Conservation (phyloP, 2,888 invertebrate species). For the Siphonodentalium dalli region DNA sequence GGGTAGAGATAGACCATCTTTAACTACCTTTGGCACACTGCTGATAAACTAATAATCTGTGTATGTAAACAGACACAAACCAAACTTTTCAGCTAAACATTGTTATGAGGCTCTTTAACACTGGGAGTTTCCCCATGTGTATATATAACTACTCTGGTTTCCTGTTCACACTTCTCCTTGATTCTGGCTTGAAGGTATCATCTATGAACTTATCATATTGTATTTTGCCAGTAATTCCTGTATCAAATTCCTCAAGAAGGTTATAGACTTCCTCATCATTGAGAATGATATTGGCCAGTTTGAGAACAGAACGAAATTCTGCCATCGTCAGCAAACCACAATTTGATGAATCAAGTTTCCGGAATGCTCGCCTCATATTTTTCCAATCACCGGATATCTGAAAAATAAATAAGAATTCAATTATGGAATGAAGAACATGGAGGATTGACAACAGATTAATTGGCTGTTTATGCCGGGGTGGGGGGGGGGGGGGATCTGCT, state of each 20-base stretch:
- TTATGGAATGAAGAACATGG: background rate
- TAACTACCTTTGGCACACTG: too few species aligned
- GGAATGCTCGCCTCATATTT: constrained; percentile 59
- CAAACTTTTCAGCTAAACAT: too few species aligned
- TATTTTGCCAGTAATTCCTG: constrained; percentile 59
- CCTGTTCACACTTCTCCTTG: constrained; percentile 47
- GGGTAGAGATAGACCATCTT: too few species aligned
- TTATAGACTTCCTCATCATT: constrained; percentile 63
- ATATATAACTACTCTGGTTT: too few species aligned
- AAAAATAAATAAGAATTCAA: constrained; percentile 7
- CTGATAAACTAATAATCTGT: too few species aligned
- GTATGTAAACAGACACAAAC: too few species aligned
- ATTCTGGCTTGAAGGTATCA: constrained; percentile 53
- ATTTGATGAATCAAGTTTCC: constrained; percentile 55
- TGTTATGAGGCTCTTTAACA: too few species aligned
- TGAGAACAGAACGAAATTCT: constrained; percentile 62
- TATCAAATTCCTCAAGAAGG: constrained; percentile 58
- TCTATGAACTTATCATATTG: constrained; percentile 59
- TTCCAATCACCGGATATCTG: constrained; percentile 63
- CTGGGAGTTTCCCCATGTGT: too few species aligned
- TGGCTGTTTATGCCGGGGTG: background rate
- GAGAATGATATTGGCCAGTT: constrained; percentile 58
- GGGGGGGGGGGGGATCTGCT: too few species aligned
- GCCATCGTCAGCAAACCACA: constrained; percentile 56
- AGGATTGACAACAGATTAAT: background rate